Percentiles rank a stretch among this genome's conserved stretches.
Evolutionary conservation across 2,797 vertebrate genomes (phyloP).

Genomic region (Sebastes hopkinsi): DNA sequence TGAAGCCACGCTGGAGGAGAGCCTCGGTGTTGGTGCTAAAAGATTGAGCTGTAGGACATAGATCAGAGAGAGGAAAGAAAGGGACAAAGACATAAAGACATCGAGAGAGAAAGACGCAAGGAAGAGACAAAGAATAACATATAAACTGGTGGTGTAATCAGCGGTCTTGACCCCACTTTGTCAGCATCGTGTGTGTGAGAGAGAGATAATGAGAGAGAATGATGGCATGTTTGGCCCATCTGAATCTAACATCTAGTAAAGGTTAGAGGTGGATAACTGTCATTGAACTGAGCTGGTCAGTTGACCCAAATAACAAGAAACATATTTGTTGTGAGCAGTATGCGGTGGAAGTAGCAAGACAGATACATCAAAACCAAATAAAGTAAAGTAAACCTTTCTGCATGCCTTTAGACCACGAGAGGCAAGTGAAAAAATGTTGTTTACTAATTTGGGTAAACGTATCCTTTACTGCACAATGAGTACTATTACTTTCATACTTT

Average conservation of each 20-base stretch:
- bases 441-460: background rate
- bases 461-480: background rate
- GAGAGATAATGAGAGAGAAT: slow-evolving; percentile 52
- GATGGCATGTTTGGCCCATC: slow-evolving; percentile 40
- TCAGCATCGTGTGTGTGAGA: slow-evolving; percentile 58
- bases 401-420: background rate
- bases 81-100: slow-evolving; percentile 86
- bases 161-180: slow-evolving; percentile 74
- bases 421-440: background rate
- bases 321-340: background rate
- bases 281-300: background rate
- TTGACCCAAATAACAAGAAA: background rate
- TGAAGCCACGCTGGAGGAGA: slow-evolving; percentile 91
- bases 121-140: slow-evolving; percentile 53
- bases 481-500: background rate
- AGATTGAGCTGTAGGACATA: slow-evolving; percentile 70
- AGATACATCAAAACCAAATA: background rate
- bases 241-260: slow-evolving; percentile 33
- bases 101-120: slow-evolving; percentile 72
- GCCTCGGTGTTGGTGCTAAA: slow-evolving; percentile 83
- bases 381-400: background rate
- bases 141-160: slow-evolving; percentile 59
- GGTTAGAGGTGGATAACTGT: slow-evolving; percentile 25
- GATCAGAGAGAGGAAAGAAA: slow-evolving; percentile 49
- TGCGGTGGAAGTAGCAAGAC: background rate